Conservation (phyloP, 2,888 invertebrate species). For the Protodeltote pygarga region DNA sequence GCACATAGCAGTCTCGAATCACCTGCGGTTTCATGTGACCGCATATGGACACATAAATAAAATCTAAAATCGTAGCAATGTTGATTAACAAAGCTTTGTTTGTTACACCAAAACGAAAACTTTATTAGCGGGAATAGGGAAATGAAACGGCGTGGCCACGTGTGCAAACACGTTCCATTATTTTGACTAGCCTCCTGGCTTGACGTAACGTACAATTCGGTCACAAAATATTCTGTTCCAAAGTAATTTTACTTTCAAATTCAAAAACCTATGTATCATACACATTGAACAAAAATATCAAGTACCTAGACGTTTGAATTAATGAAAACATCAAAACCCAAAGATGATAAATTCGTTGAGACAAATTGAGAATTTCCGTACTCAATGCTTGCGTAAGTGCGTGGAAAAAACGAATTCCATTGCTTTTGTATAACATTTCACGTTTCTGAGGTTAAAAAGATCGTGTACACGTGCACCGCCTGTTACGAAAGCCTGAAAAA, state of each 20-base stretch:
- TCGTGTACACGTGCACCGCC: neutral
- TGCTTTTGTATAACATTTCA: slow-evolving; percentile 4
- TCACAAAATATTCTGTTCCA: slow-evolving; percentile 1
- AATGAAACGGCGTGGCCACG: slow-evolving; percentile 37
- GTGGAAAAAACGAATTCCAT: slow-evolving; percentile 1
- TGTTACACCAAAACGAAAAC: slow-evolving; percentile 54
- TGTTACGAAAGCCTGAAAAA: slow-evolving; percentile 4
- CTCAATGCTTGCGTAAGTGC: slow-evolving; percentile 5
- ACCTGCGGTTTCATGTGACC: slow-evolving; percentile 44
- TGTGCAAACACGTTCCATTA: slow-evolving; percentile 36
- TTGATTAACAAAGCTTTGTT: slow-evolving; percentile 57
- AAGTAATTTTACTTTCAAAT: slow-evolving; percentile 2
- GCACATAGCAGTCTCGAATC: slow-evolving; percentile 37
- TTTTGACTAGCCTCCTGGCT: slow-evolving; percentile 15
- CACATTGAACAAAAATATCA: neutral
- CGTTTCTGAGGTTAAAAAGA: neutral
- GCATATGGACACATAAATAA: slow-evolving; percentile 45
- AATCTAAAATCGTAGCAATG: slow-evolving; percentile 53
- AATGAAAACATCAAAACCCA: slow-evolving; percentile 2
- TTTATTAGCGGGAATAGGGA: slow-evolving; percentile 50
- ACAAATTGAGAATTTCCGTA: slow-evolving; percentile 13
- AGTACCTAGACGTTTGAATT: neutral
- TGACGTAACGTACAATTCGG: slow-evolving; percentile 4
- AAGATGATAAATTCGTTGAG: neutral
- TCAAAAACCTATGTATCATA: neutral